Conservation (phyloP, 2,888 invertebrate genomes). For the Caenorhabditis plicata region DNA sequence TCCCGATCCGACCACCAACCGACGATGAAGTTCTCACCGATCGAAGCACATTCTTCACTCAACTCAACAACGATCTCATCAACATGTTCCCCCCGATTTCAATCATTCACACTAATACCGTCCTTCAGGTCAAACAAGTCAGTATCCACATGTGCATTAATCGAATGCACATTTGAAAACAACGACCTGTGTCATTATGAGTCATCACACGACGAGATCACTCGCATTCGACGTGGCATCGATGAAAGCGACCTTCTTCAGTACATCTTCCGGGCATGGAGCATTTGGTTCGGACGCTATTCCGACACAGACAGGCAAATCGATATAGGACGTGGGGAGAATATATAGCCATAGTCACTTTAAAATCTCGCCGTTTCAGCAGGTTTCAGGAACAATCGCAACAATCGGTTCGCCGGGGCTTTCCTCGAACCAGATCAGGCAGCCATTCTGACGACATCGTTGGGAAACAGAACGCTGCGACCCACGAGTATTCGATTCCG, state of each 20-base stretch:
- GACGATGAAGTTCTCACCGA: constrained; percentile 12
- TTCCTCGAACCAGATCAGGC: constrained; percentile 54
- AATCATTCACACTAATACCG: too few relatives aligned
- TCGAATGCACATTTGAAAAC: neutral
- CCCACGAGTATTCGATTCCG: constrained; percentile 39
- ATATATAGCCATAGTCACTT: neutral
- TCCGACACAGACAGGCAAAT: constrained; percentile 39
- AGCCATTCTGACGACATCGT: constrained; percentile 40
- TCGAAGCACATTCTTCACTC: too few relatives aligned
- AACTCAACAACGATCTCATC: constrained; percentile 24
- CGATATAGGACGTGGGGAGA: constrained; percentile 46
- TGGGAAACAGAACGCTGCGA: constrained; percentile 18
- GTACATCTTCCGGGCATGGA: constrained; percentile 53
- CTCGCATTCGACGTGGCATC: neutral
- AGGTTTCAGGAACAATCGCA: constrained; percentile 43
- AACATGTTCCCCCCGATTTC: constrained; percentile 29
- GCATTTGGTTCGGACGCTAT: constrained; percentile 55
- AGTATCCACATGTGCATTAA: neutral
- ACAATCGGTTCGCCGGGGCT: constrained; percentile 54
- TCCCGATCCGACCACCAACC: constrained; percentile 5
- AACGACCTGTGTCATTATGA: constrained; percentile 36
- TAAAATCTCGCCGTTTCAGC: constrained; percentile 30
- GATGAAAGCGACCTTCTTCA: constrained; percentile 10
- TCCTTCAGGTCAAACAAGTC: too few relatives aligned
- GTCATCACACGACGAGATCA: constrained; percentile 37